phyloP scores from a whole-genome alignment of 1,140 invertebrate species.

The Daktulosphaira vitifoliae region DNA sequence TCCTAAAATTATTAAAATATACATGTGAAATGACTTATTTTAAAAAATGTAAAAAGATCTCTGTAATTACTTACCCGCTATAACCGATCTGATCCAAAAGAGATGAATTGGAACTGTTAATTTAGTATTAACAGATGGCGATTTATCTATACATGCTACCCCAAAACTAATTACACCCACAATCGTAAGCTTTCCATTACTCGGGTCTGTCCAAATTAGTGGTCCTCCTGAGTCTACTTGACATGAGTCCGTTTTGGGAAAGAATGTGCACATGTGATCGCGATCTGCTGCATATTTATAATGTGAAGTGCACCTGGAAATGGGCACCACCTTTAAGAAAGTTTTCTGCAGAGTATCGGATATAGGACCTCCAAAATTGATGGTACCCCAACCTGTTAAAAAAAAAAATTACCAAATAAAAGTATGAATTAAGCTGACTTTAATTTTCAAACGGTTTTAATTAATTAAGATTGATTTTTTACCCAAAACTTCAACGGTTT shows the following conservation, averaged over 20 bases:
- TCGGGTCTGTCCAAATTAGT: constrained; percentile 1
- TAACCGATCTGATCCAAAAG: constrained; percentile 5
- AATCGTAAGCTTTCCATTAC: background rate
- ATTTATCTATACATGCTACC: background rate
- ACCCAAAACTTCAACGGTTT: background rate
- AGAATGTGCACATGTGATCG: background rate
- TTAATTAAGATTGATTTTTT: background rate
- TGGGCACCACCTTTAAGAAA: background rate
- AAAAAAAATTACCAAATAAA: too few species aligned
- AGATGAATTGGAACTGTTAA: background rate
- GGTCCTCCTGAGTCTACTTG: constrained; percentile 10
- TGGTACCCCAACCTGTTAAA: background rate
- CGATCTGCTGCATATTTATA: background rate
- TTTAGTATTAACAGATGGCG: background rate
- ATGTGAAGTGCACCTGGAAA: background rate
- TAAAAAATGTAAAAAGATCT: too few species aligned
- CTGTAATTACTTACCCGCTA: constrained; percentile 7
- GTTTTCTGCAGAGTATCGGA: constrained; percentile 1
- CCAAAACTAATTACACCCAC: constrained; percentile 3
- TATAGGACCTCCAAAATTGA: background rate
- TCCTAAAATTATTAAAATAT: too few species aligned
- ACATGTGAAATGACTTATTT: too few species aligned
- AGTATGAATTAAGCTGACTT: too few species aligned
- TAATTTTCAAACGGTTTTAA: too few species aligned
- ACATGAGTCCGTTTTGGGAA: constrained; percentile 3